Percentiles rank a stretch among this genome's conserved stretches.
These are phyloP conservation scores for Pedetes capensis DNA, from an alignment of 2,113 vertebrate species.

Conservation along the genomic window DNA sequence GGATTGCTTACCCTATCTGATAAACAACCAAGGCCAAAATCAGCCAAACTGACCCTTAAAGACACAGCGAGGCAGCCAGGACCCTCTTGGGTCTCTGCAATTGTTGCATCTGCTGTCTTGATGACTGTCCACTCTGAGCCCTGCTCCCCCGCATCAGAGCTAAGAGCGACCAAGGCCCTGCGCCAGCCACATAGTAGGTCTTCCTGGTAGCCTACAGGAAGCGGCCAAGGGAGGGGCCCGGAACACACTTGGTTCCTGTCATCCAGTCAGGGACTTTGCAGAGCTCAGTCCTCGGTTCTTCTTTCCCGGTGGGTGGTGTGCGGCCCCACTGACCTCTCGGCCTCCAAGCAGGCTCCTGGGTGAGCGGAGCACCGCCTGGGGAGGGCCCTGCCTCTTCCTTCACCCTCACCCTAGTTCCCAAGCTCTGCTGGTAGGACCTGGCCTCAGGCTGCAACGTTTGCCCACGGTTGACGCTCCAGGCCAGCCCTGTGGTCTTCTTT, in stretches of 20 bases:
- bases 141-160: not conserved
- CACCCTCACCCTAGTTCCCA: not conserved
- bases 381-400: not conserved
- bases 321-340: not conserved
- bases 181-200: not conserved
- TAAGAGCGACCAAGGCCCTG: not conserved
- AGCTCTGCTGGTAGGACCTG: not conserved
- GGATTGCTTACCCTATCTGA: not conserved
- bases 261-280: too few species aligned
- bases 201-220: not conserved
- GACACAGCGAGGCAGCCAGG: not conserved
- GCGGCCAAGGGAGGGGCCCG: not conserved
- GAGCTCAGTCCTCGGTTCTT: too few species aligned
- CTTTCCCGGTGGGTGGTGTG: too few species aligned
- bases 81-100: not conserved
- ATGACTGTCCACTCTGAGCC: not conserved
- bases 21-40: not conserved
- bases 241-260: not conserved
- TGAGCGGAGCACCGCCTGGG: too few species aligned
- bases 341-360: too few species aligned
- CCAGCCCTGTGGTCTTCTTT: not conserved
- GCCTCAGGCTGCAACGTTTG: not conserved
- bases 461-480: not conserved
- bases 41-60: not conserved
- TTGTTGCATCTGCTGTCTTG: not conserved